phyloP scores from a whole-genome alignment of 2,888 invertebrate genomes.

The Drosophila neutralis region DNA sequence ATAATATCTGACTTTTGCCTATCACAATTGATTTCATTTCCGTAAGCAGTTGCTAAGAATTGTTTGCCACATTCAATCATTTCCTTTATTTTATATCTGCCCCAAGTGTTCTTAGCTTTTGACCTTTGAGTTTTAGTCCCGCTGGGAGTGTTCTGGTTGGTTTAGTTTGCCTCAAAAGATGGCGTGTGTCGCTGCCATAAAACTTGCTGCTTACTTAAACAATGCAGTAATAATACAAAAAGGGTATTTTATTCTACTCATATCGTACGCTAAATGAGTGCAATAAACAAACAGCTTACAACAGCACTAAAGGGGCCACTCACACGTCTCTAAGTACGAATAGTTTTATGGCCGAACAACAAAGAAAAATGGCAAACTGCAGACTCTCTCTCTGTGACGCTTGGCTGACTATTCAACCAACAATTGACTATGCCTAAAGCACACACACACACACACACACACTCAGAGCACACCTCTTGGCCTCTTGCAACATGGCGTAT shows the following conservation, averaged over 20 bases:
- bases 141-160: conserved; percentile 11
- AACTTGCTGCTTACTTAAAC: conserved; percentile 45
- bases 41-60: background rate
- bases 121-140: background rate
- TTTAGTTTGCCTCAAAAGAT: conserved; percentile 43
- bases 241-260: conserved; percentile 8
- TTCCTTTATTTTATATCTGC: conserved; percentile 3
- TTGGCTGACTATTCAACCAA: conserved; percentile 39
- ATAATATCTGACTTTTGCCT: background rate
- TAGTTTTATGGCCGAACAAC: conserved; percentile 40
- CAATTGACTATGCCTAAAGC: conserved; percentile 26
- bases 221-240: conserved; percentile 30
- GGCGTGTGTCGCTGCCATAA: conserved; percentile 66
- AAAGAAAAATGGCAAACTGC: conserved; percentile 28
- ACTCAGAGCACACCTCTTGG: conserved; percentile 19
- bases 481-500: conserved; percentile 46
- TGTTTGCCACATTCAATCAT: background rate
- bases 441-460: conserved; percentile 12
- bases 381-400: conserved; percentile 32
- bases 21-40: background rate
- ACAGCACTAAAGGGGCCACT: conserved; percentile 30
- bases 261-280: conserved; percentile 66
- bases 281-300: conserved; percentile 61
- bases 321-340: conserved; percentile 13
- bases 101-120: conserved; percentile 15